Evolutionary conservation across 2,888 invertebrate genomes (phyloP), one percentile per base, ranked within the genome.

Genomic region (Clunio marinus): DNA sequence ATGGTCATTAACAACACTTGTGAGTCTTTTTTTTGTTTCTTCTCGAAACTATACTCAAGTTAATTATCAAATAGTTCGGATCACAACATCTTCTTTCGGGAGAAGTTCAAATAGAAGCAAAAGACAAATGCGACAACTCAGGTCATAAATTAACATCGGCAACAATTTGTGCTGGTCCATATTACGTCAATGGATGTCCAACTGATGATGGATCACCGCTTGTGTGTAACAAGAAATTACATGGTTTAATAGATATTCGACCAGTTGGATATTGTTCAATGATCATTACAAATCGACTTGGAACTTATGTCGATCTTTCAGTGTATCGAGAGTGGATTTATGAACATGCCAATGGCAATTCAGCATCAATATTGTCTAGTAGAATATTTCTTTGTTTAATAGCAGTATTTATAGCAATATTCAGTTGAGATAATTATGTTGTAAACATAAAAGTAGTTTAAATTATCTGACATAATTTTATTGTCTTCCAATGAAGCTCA

Each of bases 191-290:
- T 51, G 66, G 63, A n/a, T 63, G 63, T 25, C 45, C 51, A 24
- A 55, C 51, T 22, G 66, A 66, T 17, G 66, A 51, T 28, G 66
- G 66, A 4, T 46, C 25, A 15, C 66, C 66, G n/a, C 15, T 66
- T n/a, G 35, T 66, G 5, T 22, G 24, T 22, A 25, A 55, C 20
- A 25, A 15, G 1, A 65, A 20, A 22, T 35, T 60, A 17, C 35
- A 51, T 20, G 66, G 66, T n/a, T 10, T 66, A 4, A 66, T 66
- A 24, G 66, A 63, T 27, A 20, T 10, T 25, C 45, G 63, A 25
- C 46, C 63, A 5, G 8, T 15, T 1, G 63, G 45, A 1, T 63
- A 28, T 63, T 46, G 45, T 27, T 25, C 25, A 25, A 25, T 13
- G 27, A 63, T 46, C 24, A 62, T 62, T 3, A 62, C 37, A 2